Conservation (phyloP, 2,113 vertebrate genomes). For the Cynoglossus semilaevis region DNA sequence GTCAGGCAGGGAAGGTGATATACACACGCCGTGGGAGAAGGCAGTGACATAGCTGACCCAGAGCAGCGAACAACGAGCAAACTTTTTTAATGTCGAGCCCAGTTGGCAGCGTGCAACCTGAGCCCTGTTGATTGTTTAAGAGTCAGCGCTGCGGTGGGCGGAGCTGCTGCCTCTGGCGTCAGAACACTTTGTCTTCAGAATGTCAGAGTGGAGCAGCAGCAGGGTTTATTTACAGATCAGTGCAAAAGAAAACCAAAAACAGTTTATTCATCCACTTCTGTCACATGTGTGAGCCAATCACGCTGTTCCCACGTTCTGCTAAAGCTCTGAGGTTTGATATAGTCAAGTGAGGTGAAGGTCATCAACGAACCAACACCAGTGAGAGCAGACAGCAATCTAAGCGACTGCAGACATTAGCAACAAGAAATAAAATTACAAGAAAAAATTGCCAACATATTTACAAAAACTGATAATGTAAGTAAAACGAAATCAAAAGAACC, state of each 20-base stretch:
- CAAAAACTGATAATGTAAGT: too few species aligned
- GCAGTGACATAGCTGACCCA: conserved; percentile 2
- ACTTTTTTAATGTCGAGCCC: neutral
- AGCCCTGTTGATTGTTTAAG: neutral
- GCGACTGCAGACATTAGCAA: too few species aligned
- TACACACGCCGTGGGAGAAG: conserved; percentile 42
- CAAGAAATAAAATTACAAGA: too few species aligned
- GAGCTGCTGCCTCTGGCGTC: neutral
- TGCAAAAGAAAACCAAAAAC: neutral
- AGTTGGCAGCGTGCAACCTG: neutral
- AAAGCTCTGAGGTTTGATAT: too few species aligned
- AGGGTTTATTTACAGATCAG: neutral
- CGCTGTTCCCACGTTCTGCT: too few species aligned
- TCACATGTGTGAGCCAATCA: too few species aligned
- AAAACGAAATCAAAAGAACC: too few species aligned
- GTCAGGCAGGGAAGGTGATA: conserved; percentile 33
- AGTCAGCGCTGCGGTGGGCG: neutral
- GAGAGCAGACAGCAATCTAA: too few species aligned
- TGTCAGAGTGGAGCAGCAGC: neutral
- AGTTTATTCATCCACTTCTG: too few species aligned
- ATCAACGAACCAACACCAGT: too few species aligned
- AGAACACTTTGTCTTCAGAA: neutral
- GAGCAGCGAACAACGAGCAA: neutral
- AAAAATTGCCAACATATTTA: too few species aligned
- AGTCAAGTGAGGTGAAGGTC: too few species aligned